Percentiles rank a stretch among this genome's conserved stretches.
Evolutionary conservation across 2,888 invertebrate species (phyloP).

Genomic region (Pristionchus fissidentatus): DNA sequence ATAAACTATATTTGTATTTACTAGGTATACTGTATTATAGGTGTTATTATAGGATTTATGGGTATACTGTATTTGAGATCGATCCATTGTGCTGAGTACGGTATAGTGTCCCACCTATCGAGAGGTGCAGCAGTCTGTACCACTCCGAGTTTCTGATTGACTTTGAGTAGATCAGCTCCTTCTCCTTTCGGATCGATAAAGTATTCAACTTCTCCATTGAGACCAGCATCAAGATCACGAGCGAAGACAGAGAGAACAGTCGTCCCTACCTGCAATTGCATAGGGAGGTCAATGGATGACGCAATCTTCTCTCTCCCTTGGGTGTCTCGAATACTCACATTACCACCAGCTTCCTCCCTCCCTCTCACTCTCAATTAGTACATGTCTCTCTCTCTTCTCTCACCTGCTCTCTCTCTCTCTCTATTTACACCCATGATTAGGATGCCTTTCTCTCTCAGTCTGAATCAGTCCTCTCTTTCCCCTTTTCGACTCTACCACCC

Average conservation of each 20-base stretch:
- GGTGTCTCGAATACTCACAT: neutral
- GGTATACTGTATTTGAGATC: no score
- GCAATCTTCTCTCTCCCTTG: neutral
- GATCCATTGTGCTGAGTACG: neutral
- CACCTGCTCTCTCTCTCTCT: constrained; percentile 2
- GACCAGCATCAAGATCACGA: constrained; percentile 89
- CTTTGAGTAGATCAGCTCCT: constrained; percentile 81
- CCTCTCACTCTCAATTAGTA: constrained; percentile 33
- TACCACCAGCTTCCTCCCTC: constrained; percentile 49
- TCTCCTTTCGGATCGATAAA: constrained; percentile 59
- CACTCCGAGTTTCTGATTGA: constrained; percentile 93
- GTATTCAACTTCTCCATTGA: constrained; percentile 84
- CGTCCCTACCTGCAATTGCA: constrained; percentile 67
- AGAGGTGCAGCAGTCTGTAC: constrained; percentile 88
- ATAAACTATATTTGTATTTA: neutral
- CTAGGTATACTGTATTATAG: neutral
- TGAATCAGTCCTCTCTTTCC: neutral
- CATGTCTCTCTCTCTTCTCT: constrained; percentile 21
- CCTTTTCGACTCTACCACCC: neutral
- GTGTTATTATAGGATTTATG: neutral
- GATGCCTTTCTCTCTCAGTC: constrained; percentile 41
- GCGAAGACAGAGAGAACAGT: constrained; percentile 79
- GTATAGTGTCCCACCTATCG: constrained; percentile 83
- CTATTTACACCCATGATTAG: constrained; percentile 25
- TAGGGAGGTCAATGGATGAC: neutral